phyloP scores from a whole-genome alignment of 1,140 invertebrate species.

The Ericerus pela region DNA sequence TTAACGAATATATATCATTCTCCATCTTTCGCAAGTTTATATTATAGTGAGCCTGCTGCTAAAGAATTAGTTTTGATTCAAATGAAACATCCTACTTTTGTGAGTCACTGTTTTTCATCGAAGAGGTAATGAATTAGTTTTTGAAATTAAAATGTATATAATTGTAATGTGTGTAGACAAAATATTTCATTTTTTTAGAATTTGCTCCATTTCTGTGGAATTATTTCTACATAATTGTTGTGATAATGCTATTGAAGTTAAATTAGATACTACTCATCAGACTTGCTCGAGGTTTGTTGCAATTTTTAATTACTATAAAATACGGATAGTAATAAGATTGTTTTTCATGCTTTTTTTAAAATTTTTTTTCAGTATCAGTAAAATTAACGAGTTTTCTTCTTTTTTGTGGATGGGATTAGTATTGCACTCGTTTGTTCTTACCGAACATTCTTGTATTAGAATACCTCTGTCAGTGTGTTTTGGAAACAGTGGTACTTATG shows the following conservation, averaged over 20 bases:
- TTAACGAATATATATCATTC: not conserved
- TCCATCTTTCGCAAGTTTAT: not conserved
- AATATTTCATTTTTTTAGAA: slow-evolving; percentile 15
- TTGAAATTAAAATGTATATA: not conserved
- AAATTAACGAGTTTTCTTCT: not conserved
- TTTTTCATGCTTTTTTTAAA: not conserved
- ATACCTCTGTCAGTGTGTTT: not conserved
- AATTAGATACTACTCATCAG: slow-evolving; percentile 14
- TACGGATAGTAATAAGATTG: not conserved
- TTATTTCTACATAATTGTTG: slow-evolving; percentile 19
- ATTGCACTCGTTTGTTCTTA: not conserved
- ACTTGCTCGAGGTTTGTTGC: not conserved
- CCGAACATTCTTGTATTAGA: not conserved
- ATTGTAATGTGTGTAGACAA: not conserved
- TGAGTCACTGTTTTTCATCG: slow-evolving; percentile 30
- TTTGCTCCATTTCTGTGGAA: slow-evolving; percentile 17
- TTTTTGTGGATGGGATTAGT: slow-evolving; percentile 1
- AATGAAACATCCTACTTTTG: slow-evolving; percentile 27
- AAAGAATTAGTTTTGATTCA: slow-evolving; percentile 18
- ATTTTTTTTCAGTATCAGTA: not conserved
- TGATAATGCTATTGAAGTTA: slow-evolving; percentile 23
- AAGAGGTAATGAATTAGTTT: slow-evolving; percentile 21
- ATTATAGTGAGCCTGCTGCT: not conserved
- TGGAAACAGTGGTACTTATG: not conserved
- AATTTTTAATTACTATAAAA: not conserved